A percentile compares a stretch with the other conserved stretches of the same genome.
Evolutionary conservation across 2,888 invertebrate genomes (phyloP).

Genomic region (Laspeyria flexula): DNA sequence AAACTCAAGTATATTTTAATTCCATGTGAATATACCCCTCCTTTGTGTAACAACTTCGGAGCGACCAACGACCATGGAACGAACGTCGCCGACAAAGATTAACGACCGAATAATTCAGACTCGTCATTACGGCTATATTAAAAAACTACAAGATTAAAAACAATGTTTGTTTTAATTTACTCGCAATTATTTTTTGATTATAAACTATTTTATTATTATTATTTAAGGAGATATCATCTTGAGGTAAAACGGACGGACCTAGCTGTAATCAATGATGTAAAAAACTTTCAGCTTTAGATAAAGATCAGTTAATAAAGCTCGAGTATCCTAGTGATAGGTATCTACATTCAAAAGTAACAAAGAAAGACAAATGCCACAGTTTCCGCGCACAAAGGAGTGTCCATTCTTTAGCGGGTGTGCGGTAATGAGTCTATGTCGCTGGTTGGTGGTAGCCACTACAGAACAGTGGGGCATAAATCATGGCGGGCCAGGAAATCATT

Average conservation of each 20-base stretch:
- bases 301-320: conserved; percentile 48
- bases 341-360: conserved; percentile 63
- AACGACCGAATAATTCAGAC: conserved; percentile 52
- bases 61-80: conserved; percentile 53
- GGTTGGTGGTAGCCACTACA: conserved; percentile 50
- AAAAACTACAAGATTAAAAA: conserved; percentile 26
- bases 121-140: conserved; percentile 36
- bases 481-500: conserved; percentile 82
- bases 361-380: conserved; percentile 77
- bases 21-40: conserved; percentile 49
- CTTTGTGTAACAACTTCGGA: conserved; percentile 51
- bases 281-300: conserved; percentile 47
- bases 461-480: conserved; percentile 74
- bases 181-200: conserved; percentile 14
- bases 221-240: conserved; percentile 11
- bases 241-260: neutral
- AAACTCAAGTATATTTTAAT: conserved; percentile 46
- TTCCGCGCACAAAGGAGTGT: conserved; percentile 73
- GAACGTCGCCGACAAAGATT: conserved; percentile 55
- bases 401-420: conserved; percentile 69
- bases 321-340: conserved; percentile 55
- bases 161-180: conserved; percentile 28
- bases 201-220: conserved; percentile 11
- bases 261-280: conserved; percentile 39
- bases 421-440: conserved; percentile 74